phyloP scores from a whole-genome alignment of 2,888 invertebrate species.

The Labia minor region DNA sequence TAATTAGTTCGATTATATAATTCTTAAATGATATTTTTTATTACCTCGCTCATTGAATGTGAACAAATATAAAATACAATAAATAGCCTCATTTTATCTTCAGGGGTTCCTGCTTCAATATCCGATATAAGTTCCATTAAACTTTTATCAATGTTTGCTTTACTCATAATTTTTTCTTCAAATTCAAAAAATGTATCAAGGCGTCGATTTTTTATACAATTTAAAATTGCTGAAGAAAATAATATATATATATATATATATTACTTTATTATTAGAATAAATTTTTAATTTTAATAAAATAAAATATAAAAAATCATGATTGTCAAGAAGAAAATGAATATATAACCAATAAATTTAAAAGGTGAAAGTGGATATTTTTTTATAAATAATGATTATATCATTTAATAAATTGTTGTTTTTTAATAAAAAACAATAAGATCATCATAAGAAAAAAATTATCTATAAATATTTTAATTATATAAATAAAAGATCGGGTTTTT shows the following conservation, averaged over 20 bases:
- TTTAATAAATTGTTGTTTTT: too few relatives aligned
- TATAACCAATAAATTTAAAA: not conserved
- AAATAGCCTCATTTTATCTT: constrained; percentile 88
- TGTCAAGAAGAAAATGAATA: not conserved
- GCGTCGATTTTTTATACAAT: constrained; percentile 75
- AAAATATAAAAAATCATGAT: too few relatives aligned
- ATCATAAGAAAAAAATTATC: too few relatives aligned
- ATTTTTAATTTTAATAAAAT: constrained; percentile 20
- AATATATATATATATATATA: not conserved
- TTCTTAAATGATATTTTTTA: constrained; percentile 20
- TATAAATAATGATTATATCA: too few relatives aligned
- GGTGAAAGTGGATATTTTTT: too few relatives aligned
- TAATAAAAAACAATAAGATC: too few relatives aligned
- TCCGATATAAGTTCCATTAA: constrained; percentile 81
- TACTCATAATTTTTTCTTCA: constrained; percentile 95
- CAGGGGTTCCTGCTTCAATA: constrained; percentile 72
- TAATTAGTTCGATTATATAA: not conserved
- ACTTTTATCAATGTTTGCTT: constrained; percentile 67
- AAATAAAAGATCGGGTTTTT: too few relatives aligned
- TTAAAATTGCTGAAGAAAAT: constrained; percentile 52
- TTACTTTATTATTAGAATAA: too few relatives aligned
- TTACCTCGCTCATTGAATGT: constrained; percentile 58
- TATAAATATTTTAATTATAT: too few relatives aligned
- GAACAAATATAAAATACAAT: constrained; percentile 86
- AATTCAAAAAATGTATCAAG: constrained; percentile 94